A percentile compares a stretch with the other conserved stretches of the same genome.
phyloP scores from a whole-genome alignment of 2,797 vertebrate species.

The Scolopax bukidnonensis region DNA sequence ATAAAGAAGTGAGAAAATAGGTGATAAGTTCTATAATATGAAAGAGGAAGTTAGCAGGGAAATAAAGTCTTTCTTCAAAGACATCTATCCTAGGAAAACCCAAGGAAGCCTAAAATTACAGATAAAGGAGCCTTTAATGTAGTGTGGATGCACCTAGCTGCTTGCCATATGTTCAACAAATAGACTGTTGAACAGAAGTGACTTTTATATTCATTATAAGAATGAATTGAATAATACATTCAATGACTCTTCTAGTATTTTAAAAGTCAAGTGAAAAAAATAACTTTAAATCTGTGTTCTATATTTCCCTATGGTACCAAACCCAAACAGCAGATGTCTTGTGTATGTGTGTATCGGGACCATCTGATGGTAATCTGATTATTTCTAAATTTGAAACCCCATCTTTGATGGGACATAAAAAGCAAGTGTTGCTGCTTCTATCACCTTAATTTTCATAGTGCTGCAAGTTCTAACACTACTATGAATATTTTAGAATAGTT shows the following conservation, averaged over 20 bases:
- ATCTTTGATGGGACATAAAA: neutral
- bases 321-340: neutral
- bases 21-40: neutral
- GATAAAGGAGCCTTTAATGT: neutral
- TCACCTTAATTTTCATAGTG: neutral
- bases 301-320: neutral
- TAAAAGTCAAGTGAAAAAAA: neutral
- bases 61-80: neutral
- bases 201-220: neutral
- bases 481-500: neutral
- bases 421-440: neutral
- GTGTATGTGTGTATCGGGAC: accelerated
- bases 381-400: neutral
- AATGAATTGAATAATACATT: neutral
- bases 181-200: neutral
- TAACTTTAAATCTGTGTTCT: neutral
- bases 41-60: neutral
- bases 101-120: neutral
- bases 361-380: neutral
- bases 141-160: neutral
- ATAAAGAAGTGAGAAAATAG: neutral
- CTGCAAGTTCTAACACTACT: neutral
- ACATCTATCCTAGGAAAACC: neutral
- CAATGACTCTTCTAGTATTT: neutral
- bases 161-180: neutral